Evolutionary conservation across 1,140 invertebrate genomes (phyloP).

Genomic region (Lithobius niger): DNA sequence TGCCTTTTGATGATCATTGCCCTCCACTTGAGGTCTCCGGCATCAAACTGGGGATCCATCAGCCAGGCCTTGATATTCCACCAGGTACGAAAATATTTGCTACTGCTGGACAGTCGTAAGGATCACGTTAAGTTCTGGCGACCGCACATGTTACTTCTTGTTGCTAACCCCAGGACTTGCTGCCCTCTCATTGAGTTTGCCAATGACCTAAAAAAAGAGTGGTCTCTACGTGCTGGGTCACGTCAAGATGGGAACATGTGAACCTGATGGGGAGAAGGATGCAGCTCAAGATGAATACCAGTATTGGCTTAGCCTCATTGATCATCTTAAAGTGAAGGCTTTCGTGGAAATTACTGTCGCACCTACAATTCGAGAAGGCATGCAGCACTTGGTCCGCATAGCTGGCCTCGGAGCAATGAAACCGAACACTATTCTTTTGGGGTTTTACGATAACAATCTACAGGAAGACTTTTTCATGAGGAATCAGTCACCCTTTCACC

Average conservation of each 20-base stretch:
- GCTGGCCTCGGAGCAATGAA: slow-evolving; percentile 98
- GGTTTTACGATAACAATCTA: slow-evolving; percentile 57
- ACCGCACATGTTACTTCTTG: slow-evolving; percentile 87
- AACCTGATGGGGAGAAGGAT: slow-evolving; percentile 38
- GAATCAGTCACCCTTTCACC: slow-evolving; percentile 26
- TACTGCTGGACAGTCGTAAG: slow-evolving; percentile 88
- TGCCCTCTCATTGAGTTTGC: slow-evolving; percentile 92
- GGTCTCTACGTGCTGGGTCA: slow-evolving; percentile 91
- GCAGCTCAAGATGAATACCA: slow-evolving; percentile 59
- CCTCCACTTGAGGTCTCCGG: slow-evolving; percentile 85
- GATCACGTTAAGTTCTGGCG: slow-evolving; percentile 99
- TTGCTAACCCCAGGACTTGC: slow-evolving; percentile 76
- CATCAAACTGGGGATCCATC: slow-evolving; percentile 86
- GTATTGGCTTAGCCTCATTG: slow-evolving; percentile 74
- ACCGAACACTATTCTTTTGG: slow-evolving; percentile 77
- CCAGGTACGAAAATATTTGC: slow-evolving; percentile 91
- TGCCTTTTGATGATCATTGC: slow-evolving; percentile 71
- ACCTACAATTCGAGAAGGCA: slow-evolving; percentile 65
- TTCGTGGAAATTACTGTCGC: slow-evolving; percentile 92
- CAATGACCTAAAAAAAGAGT: slow-evolving; percentile 96
- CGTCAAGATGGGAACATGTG: slow-evolving; percentile 48
- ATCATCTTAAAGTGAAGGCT: slow-evolving; percentile 87
- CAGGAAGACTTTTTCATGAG: slow-evolving; percentile 16
- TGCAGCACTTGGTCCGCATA: slow-evolving; percentile 80
- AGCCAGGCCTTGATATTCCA: slow-evolving; percentile 98